Evolutionary conservation across 2,888 invertebrate genomes (phyloP).

Genomic region (Tipula lateralis): DNA sequence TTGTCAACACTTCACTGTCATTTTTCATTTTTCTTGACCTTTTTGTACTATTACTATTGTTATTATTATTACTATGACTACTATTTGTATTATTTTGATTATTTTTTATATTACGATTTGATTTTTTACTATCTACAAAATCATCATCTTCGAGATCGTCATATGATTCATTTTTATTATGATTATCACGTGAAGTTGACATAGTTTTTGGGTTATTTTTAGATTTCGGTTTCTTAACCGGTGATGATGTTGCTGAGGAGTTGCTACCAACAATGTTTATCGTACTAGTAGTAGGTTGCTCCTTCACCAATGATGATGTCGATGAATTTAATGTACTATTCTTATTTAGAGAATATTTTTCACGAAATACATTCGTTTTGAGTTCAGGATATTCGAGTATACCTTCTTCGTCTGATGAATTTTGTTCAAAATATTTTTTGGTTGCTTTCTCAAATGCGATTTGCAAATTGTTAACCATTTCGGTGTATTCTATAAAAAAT

Average conservation of each 20-base stretch:
- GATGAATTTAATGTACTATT: constrained; percentile 37
- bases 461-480: constrained; percentile 80
- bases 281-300: neutral
- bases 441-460: constrained; percentile 76
- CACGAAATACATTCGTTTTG: constrained; percentile 49
- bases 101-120: neutral
- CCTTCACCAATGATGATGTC: constrained; percentile 26
- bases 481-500: constrained; percentile 68
- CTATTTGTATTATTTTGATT: constrained; percentile 26
- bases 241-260: neutral
- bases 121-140: neutral
- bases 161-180: neutral
- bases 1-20: neutral
- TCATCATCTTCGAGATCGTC: neutral
- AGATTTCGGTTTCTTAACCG: neutral
- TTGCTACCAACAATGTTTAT: neutral
- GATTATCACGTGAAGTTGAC: neutral
- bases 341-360: constrained; percentile 49
- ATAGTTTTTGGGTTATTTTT: neutral
- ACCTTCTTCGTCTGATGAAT: constrained; percentile 73
- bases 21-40: neutral
- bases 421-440: constrained; percentile 75
- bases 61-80: neutral
- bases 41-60: constrained; percentile 29
- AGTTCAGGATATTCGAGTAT: constrained; percentile 61